Evolutionary conservation across 2,797 vertebrate species (phyloP).

Genomic region (Oreochromis mossambicus): DNA sequence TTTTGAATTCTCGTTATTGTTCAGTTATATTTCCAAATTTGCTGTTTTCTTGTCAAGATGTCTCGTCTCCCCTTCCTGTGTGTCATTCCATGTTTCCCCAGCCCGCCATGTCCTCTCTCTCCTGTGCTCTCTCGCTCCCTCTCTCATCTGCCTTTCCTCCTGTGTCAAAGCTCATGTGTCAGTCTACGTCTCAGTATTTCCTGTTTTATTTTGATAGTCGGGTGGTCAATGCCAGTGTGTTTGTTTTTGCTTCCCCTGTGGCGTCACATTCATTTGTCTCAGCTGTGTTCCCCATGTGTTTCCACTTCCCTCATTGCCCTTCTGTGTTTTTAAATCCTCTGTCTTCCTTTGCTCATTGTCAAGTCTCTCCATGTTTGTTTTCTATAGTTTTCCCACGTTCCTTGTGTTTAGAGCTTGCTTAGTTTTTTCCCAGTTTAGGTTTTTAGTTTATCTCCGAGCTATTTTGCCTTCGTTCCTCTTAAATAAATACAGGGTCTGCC

Average conservation of each 20-base stretch:
- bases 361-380: neutral
- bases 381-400: accelerated
- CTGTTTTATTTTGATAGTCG: neutral
- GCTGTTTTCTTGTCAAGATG: neutral
- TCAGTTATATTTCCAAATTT: neutral
- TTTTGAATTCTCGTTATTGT: neutral
- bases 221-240: neutral
- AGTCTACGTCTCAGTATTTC: neutral
- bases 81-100: neutral
- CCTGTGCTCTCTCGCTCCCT: neutral
- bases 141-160: neutral
- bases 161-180: neutral
- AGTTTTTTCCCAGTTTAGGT: accelerated
- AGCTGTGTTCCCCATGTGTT: neutral
- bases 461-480: neutral
- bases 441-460: neutral
- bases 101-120: neutral
- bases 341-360: neutral
- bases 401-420: neutral
- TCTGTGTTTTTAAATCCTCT: neutral
- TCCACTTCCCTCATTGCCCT: neutral
- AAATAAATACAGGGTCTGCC: neutral
- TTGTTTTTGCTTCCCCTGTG: neutral
- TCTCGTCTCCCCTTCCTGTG: neutral
- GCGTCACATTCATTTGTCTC: neutral